These are phyloP conservation scores for Drosophila bocki DNA, from an alignment of 1,140 invertebrate genomes.

Conservation along the genomic window DNA sequence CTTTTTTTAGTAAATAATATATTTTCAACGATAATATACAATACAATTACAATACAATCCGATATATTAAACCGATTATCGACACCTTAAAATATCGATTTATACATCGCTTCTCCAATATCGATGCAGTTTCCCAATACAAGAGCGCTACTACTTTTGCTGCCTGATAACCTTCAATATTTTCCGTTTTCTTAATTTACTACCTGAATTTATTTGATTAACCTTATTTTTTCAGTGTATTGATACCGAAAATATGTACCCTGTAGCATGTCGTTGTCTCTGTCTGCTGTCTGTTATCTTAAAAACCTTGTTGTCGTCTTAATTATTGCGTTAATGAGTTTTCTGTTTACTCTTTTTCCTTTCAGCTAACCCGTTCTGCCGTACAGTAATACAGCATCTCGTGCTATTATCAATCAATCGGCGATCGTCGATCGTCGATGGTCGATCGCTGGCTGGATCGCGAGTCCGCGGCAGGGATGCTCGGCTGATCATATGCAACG, in stretches of 20 bases:
- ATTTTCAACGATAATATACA: no score
- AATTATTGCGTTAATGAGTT: slow-evolving; percentile 85
- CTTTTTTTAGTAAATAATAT: no score
- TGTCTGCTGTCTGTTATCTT: slow-evolving; percentile 76
- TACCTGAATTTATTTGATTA: neutral
- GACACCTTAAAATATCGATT: no score
- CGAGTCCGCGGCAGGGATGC: slow-evolving; percentile 39
- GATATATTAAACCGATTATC: no score
- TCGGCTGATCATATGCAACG: slow-evolving; percentile 69
- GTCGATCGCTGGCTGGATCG: slow-evolving; percentile 47
- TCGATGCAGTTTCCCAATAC: no score
- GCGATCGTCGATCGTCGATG: slow-evolving; percentile 65
- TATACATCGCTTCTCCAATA: no score
- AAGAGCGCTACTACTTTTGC: neutral
- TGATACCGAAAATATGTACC: slow-evolving; percentile 32
- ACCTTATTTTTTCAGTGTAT: slow-evolving; percentile 6
- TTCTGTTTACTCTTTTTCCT: slow-evolving; percentile 76
- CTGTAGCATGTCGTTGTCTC: slow-evolving; percentile 61
- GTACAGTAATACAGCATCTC: slow-evolving; percentile 66
- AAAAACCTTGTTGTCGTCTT: slow-evolving; percentile 85
- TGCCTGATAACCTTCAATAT: neutral
- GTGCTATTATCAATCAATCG: slow-evolving; percentile 84
- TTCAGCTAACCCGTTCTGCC: slow-evolving; percentile 66
- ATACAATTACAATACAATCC: no score
- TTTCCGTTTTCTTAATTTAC: neutral